These are phyloP conservation scores for Limenitis camilla DNA, from an alignment of 2,888 invertebrate genomes.

Conservation along the genomic window DNA sequence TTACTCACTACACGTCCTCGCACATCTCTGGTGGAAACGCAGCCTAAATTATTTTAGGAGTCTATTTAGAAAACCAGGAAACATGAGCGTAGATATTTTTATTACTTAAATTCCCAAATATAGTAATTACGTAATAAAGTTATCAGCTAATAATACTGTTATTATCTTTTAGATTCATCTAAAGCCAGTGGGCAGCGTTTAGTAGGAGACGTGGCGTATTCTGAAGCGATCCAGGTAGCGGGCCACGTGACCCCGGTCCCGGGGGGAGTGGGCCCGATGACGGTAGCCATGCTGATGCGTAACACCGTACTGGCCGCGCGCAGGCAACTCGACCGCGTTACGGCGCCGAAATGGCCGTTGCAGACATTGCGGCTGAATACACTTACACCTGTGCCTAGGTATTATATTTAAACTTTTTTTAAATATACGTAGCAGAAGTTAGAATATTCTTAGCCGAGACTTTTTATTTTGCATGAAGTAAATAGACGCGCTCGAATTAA, in stretches of 20 bases:
- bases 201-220: constrained; percentile 96
- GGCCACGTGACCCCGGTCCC: constrained; percentile 95
- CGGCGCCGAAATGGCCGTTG: constrained; percentile 82
- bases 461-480: no score
- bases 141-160: not conserved
- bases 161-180: constrained; percentile 75
- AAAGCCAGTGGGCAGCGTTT: constrained; percentile 87
- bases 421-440: not conserved
- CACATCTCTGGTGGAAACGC: no score
- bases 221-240: constrained; percentile 85
- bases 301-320: constrained; percentile 93
- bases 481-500: no score
- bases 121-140: not conserved
- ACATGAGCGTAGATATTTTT: not conserved
- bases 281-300: constrained; percentile 97
- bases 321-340: constrained; percentile 72
- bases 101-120: not conserved
- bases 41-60: no score
- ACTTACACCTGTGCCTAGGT: constrained; percentile 89
- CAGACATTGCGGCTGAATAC: constrained; percentile 78
- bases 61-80: no score
- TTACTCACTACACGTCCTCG: no score
- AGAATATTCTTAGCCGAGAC: no score
- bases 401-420: constrained; percentile 19
- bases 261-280: constrained; percentile 99